Evolutionary conservation across 2,888 invertebrate genomes (phyloP).

Genomic region (Dioctria linearis): DNA sequence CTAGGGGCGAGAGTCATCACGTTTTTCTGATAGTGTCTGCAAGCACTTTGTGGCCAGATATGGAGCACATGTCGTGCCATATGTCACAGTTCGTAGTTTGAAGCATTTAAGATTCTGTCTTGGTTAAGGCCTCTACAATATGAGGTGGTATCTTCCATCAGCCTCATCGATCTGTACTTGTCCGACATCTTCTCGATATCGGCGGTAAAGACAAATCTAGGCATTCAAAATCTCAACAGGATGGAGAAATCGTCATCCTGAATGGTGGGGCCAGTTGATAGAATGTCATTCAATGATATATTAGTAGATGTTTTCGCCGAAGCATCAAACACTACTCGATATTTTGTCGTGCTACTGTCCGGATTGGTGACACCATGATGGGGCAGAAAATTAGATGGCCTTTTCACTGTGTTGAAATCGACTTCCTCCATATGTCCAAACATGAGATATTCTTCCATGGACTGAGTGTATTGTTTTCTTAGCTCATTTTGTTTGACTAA

Average conservation of each 20-base stretch:
- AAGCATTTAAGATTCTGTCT: neutral
- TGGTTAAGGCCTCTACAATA: neutral
- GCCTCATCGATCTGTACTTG: neutral
- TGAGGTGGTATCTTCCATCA: neutral
- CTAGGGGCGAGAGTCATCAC: neutral
- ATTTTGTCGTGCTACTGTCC: too few species aligned
- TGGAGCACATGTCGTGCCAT: neutral
- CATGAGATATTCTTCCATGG: too few species aligned
- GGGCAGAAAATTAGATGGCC: too few species aligned
- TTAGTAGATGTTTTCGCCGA: slow-evolving; percentile 5
- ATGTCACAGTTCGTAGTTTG: too few species aligned
- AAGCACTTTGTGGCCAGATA: neutral
- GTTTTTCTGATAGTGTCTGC: neutral
- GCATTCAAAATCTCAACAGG: slow-evolving; percentile 1
- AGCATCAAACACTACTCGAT: too few species aligned
- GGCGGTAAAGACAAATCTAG: slow-evolving; percentile 4
- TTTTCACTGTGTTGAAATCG: too few species aligned
- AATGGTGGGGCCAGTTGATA: neutral
- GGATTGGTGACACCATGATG: too few species aligned
- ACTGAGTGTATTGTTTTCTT: too few species aligned
- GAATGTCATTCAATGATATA: neutral
- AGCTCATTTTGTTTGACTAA: too few species aligned
- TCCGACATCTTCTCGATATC: slow-evolving; percentile 23
- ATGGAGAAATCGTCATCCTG: slow-evolving; percentile 8
- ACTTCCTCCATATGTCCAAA: too few species aligned